Evolutionary conservation across 2,113 vertebrate genomes (phyloP), one percentile per base, ranked within the genome.

Genomic region (Nothoprocta pentlandii): DNA sequence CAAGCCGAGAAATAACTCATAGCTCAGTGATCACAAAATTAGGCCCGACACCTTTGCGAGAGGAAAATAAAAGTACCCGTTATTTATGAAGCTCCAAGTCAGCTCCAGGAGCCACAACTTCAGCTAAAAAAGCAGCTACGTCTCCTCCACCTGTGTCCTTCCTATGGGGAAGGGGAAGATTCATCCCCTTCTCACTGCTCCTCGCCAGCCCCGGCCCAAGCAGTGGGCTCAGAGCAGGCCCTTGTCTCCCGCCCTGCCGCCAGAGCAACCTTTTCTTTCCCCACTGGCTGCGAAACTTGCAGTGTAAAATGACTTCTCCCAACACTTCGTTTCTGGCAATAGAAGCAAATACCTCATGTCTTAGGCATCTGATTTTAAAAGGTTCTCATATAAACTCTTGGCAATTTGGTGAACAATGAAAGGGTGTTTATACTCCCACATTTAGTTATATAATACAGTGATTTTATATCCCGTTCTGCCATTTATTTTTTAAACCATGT

Each of bases 1-100:
- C 16, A 54, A 79, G 16, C n/a, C 41, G 77, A 47, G 79, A 77
- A 89, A 41, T 3, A 76, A 36, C 54, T 4, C 41, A 10, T 30
- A 58, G 47, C 15, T 51, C 30, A 3, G 13, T 0, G 0, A 56
- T 54, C 54, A 49, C 70, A 53, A 66, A 26, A 42, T 16, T 32
- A 81, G 34, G 34, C 42, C n/a, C 16, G 28, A 89, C 34, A 64
- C 19, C 39, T 34, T 34, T 36, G 51, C 10, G 46, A 32, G 11
- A 56, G 62, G 80, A 89, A 28, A 76, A 49, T 14, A 12, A 21
- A 69, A 23, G 34, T 51, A 41, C 2, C 6, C 2, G 10, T 32
- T 20, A 6, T 66, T 82, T 41, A 58, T 23, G 26, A 61, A 90
- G 9, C 22, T 68, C 44, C 36, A 3, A 34, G 8, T 84, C 12